Conservation (phyloP, 2,113 vertebrate genomes). For the Platanista minor region DNA sequence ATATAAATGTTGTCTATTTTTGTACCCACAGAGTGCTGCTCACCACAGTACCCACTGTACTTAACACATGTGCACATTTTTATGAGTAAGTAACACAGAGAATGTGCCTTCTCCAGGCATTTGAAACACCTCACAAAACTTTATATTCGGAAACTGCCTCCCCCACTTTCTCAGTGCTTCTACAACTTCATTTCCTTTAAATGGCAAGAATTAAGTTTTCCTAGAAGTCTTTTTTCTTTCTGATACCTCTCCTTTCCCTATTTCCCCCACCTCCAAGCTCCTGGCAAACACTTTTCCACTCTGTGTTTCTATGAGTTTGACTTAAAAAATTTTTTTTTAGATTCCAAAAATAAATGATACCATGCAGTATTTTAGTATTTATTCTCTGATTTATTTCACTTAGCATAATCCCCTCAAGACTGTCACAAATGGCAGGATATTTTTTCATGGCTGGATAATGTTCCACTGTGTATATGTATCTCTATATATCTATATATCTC, state of each 20-base stretch:
- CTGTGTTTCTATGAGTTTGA: not conserved
- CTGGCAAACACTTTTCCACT: not conserved
- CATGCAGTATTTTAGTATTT: not conserved
- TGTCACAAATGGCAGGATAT: not conserved
- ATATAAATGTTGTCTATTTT: conserved; percentile 56
- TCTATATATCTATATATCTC: too few species aligned
- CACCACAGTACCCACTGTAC: not conserved
- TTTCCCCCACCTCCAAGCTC: not conserved
- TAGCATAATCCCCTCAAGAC: not conserved
- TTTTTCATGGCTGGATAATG: not conserved
- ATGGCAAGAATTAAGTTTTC: not conserved
- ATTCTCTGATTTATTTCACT: not conserved
- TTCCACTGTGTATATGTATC: not conserved
- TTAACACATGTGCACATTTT: conserved; percentile 12
- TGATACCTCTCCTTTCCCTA: not conserved
- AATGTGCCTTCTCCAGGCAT: not conserved
- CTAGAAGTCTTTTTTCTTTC: not conserved
- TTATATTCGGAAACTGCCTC: not conserved
- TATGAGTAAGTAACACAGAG: conserved; percentile 1
- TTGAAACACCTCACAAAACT: not conserved
- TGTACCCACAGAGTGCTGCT: not conserved
- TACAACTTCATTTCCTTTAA: not conserved
- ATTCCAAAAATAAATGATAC: not conserved
- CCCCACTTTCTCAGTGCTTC: not conserved
- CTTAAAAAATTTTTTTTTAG: not conserved